phyloP scores from a whole-genome alignment of 2,797 vertebrate genomes.

The Semaprochilodus insignis region DNA sequence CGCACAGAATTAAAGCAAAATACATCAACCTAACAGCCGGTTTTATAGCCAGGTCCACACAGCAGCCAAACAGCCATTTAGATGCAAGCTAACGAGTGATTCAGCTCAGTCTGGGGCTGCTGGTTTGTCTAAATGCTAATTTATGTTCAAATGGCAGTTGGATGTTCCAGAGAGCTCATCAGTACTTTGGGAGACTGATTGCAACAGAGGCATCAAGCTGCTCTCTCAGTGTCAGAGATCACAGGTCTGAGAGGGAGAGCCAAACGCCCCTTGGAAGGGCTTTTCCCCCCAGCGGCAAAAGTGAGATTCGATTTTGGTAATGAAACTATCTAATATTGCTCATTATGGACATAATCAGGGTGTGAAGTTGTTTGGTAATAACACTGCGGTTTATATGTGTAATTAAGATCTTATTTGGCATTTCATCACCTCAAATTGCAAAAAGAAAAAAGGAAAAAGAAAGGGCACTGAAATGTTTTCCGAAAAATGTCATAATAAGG shows the following conservation, averaged over 20 bases:
- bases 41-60: constrained; percentile 38
- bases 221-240: constrained; percentile 41
- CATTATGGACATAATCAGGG: constrained; percentile 44
- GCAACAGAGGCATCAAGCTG: constrained; percentile 47
- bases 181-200: constrained; percentile 47
- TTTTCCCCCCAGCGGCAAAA: constrained; percentile 49
- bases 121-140: constrained; percentile 63
- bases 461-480: constrained; percentile 3
- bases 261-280: constrained; percentile 23
- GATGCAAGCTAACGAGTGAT: constrained; percentile 54
- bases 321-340: constrained; percentile 54
- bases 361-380: constrained; percentile 44
- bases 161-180: constrained; percentile 48
- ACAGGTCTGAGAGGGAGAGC: constrained; percentile 30
- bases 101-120: constrained; percentile 41
- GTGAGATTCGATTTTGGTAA: constrained; percentile 55
- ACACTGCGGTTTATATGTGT: constrained; percentile 39
- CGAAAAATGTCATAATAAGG: constrained; percentile 23
- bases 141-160: constrained; percentile 55
- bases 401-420: constrained; percentile 58
- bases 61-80: constrained; percentile 58
- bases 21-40: constrained; percentile 53
- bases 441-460: constrained; percentile 18
- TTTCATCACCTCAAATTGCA: constrained; percentile 47
- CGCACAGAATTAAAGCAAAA: constrained; percentile 49